These are phyloP conservation scores for Oxyura jamaicensis DNA, from an alignment of 2,113 vertebrate species.

Conservation along the genomic window DNA sequence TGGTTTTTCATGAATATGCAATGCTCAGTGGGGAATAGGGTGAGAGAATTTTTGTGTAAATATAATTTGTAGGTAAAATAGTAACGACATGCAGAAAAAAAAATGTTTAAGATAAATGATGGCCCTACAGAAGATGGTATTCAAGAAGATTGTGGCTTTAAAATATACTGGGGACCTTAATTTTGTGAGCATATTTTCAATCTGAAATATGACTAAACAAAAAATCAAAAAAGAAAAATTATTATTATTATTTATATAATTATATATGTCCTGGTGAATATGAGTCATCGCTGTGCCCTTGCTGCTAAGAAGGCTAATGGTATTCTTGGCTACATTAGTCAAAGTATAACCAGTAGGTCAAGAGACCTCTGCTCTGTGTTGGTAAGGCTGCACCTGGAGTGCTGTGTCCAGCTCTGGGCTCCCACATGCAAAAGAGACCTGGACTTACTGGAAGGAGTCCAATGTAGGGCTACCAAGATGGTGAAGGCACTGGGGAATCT, in stretches of 20 bases:
- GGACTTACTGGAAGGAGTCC: neutral
- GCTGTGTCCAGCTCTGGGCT: neutral
- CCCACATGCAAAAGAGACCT: neutral
- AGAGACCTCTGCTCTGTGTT: neutral
- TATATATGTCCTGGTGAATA: neutral
- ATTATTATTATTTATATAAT: neutral
- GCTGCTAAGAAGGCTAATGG: neutral
- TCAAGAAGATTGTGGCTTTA: neutral
- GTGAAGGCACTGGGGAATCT: neutral
- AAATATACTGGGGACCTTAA: neutral
- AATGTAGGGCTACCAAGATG: neutral
- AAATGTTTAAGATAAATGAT: neutral
- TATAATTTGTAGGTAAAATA: slow-evolving; percentile 16
- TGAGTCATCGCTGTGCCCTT: neutral
- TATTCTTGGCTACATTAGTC: neutral
- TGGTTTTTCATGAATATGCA: slow-evolving; percentile 22
- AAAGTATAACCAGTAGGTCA: neutral
- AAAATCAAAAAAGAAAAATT: neutral
- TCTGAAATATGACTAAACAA: neutral
- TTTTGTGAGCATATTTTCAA: neutral
- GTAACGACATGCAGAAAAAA: neutral
- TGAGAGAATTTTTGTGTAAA: neutral
- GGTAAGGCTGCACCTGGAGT: neutral
- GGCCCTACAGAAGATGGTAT: neutral
- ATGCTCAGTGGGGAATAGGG: neutral